phyloP scores from a whole-genome alignment of 2,113 vertebrate genomes.

The Papio anubis region DNA sequence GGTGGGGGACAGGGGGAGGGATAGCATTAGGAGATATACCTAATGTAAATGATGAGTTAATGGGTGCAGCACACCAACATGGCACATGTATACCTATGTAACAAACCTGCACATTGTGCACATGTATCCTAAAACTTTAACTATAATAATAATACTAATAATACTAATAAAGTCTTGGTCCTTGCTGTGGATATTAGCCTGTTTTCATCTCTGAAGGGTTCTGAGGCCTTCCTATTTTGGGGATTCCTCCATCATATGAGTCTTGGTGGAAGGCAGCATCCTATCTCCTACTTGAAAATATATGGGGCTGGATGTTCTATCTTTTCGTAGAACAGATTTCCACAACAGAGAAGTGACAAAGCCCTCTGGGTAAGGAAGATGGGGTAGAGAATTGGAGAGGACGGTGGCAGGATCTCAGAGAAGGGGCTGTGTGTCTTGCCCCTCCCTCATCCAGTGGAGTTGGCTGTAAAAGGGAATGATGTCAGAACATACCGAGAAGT shows the following conservation, averaged over 20 bases:
- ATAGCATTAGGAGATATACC: too few relatives aligned
- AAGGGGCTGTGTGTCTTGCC: neutral
- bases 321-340: neutral
- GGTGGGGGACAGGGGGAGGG: too few relatives aligned
- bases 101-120: too few relatives aligned
- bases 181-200: neutral
- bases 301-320: neutral
- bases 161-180: neutral
- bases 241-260: neutral
- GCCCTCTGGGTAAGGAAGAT: neutral
- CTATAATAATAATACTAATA: too few relatives aligned
- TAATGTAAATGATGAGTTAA: too few relatives aligned
- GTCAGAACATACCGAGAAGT: neutral
- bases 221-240: neutral
- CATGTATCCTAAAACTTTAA: too few relatives aligned
- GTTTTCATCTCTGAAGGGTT: neutral
- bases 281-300: neutral
- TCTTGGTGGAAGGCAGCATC: neutral
- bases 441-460: neutral
- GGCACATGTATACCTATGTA: too few relatives aligned
- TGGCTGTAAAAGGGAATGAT: neutral
- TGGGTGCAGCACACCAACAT: too few relatives aligned
- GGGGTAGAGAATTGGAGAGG: neutral
- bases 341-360: neutral
- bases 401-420: neutral